phyloP scores from a whole-genome alignment of 2,888 invertebrate genomes.

The Chymomyza fuscimana region DNA sequence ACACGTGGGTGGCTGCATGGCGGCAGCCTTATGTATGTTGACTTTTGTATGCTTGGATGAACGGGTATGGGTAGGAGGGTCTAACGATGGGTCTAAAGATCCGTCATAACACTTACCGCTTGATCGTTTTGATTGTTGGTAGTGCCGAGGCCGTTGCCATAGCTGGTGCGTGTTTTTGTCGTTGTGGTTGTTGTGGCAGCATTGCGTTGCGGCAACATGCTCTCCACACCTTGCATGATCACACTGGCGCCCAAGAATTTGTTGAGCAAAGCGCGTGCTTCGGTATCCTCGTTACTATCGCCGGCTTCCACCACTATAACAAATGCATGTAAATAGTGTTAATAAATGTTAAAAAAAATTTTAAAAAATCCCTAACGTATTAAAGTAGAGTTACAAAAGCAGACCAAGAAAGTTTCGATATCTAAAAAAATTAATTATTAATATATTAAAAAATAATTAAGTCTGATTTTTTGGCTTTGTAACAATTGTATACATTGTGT shows the following conservation, averaged over 20 bases:
- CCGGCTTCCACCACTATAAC: slow-evolving; percentile 83
- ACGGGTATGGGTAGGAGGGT: no score
- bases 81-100: not conserved
- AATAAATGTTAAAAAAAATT: no score
- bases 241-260: slow-evolving; percentile 91
- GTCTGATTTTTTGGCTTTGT: no score
- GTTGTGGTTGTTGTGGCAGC: slow-evolving; percentile 55
- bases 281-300: slow-evolving; percentile 85
- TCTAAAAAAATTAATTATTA: no score
- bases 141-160: slow-evolving; percentile 32
- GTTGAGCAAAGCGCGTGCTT: slow-evolving; percentile 88
- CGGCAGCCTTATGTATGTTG: slow-evolving; percentile 25
- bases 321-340: no score
- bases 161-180: slow-evolving; percentile 45
- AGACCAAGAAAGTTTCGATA: no score
- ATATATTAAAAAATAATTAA: no score
- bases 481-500: no score
- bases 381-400: no score
- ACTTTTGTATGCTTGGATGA: not conserved
- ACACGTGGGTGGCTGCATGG: slow-evolving; percentile 24
- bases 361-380: no score
- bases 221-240: slow-evolving; percentile 88
- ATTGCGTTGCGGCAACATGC: slow-evolving; percentile 65
- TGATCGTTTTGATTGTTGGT: slow-evolving; percentile 60
- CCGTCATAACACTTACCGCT: slow-evolving; percentile 64